Evolutionary conservation across 2,113 vertebrate species (phyloP), one percentile per base, ranked within the genome.

Genomic region (Corythoichthys haematopterus): DNA sequence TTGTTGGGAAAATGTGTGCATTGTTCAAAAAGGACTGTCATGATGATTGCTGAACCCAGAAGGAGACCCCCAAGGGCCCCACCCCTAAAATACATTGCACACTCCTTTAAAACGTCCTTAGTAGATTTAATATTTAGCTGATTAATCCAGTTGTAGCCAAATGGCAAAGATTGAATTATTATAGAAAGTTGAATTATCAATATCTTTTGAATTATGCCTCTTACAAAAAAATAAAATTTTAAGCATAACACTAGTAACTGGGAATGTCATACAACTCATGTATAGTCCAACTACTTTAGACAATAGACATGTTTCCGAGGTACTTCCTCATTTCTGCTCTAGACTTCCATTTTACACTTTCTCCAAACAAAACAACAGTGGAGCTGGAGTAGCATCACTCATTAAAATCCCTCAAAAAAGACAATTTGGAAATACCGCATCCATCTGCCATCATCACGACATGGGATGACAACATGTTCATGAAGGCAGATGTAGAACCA

Each of bases 111-210:
- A 10, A 8, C 52, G 1, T 33, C 20, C 20, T 3, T 55, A 2
- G 6, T 55, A 55, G 20, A 55, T 55, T 5, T 6, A 13, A 57
- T 57, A 36, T 57, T 57, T 28, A 20, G 12, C 43, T 15, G 8
- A 53, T 40, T 43, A 52, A 64, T 46, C 65, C 75, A 74, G 62
- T 68, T 74, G 61, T 66, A 70, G 58, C 5, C 46, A 62, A 46
- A 20, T 62, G 50, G 57, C 35, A 55, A n/a, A 7, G 28, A 43
- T 52, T 28, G 20, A 28, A 28, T 46, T 40, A 37, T 63, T 58
- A 36, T 33, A 35, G 10, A 68, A 55, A 15, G 3, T 5, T 15
- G 9, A 3, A 53, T 7, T 50, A 46, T 7, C 20, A 51, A 10
- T 50, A 6, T 63, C 7, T 51, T 3, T 48, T 40, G 20, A 2